Evolutionary conservation across 1,140 invertebrate species (phyloP), one percentile per base, ranked within the genome.

Genomic region (Trypoxylus dichotomus): DNA sequence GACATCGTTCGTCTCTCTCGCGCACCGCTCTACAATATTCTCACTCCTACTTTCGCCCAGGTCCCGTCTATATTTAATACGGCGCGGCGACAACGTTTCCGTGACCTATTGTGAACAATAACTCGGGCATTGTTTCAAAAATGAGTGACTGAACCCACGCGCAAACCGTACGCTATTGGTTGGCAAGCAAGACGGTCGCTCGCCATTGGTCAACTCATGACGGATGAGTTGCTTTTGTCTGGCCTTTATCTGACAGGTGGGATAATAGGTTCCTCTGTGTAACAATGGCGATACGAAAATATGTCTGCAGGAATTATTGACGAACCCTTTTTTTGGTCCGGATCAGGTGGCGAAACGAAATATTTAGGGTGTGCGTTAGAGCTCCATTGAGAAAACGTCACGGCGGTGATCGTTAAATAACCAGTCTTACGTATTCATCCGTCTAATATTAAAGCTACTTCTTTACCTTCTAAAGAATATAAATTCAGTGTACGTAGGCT

Each of bases 221-320:
- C 79, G 80, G 82, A 82, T 82, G 82, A 82, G 75, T 82, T 77
- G 79, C 79, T 79, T 80, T 81, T 81, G 81, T 79, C 78, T 79
- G 58, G 68, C 79, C 77, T 54, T 73, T 76, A 79, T 78, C 76
- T 77, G 81, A 82, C 81, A 83, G 81, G 82, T 83, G 80, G 82
- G 82, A 83, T 81, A 83, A 83, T 83, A 83, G 80, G 60, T 68
- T 68, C 72, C 21, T 77, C 71, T 72, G 75, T 72, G 21, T 78
- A 79, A 83, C 82, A 83, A 83, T 83, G 82, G 82, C 81, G 82
- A 83, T 76, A 79, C 79, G 79, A 80, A 81, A 81, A 81, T 81
- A 82, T 81, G 80, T 81, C 79, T 60, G 80, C 77, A 72, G 42
- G 24, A 77, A 73, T 32, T 63, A 78, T 76, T 24, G 41, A 42